phyloP scores from a whole-genome alignment of 1,140 invertebrate species.

The Drosophila nigromelanica region DNA sequence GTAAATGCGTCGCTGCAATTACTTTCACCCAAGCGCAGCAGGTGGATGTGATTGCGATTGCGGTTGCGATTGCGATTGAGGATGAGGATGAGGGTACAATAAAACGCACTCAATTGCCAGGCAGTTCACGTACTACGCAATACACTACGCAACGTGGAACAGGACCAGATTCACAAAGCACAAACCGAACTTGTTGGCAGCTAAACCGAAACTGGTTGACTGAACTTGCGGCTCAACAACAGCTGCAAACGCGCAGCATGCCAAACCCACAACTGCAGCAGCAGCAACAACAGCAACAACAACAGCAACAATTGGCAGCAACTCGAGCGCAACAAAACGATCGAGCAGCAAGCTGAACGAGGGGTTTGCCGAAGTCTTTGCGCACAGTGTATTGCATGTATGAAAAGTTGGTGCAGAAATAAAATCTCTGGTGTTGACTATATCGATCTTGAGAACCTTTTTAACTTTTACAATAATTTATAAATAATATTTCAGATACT shows the following conservation, averaged over 20 bases:
- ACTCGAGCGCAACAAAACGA: conserved; percentile 63
- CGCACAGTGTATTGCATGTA: background rate
- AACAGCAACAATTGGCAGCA: conserved; percentile 47
- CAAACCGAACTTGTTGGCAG: conserved; percentile 66
- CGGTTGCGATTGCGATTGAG: background rate
- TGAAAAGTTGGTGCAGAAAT: too few species aligned
- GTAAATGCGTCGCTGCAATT: conserved; percentile 9
- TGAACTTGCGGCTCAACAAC: conserved; percentile 55
- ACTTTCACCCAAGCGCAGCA: conserved; percentile 21
- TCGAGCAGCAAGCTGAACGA: conserved; percentile 10
- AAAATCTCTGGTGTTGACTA: too few species aligned
- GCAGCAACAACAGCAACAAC: background rate
- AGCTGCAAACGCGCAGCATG: conserved; percentile 35
- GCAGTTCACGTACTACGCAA: conserved; percentile 9
- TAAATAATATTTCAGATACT: too few species aligned
- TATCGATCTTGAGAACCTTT: too few species aligned
- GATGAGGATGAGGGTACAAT: background rate
- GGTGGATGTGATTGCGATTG: background rate
- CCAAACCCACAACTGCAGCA: conserved; percentile 26
- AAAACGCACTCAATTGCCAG: conserved; percentile 21
- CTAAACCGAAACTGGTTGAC: conserved; percentile 68
- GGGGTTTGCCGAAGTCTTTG: background rate
- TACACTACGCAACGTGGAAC: conserved; percentile 1
- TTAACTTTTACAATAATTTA: too few species aligned
- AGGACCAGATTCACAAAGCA: conserved; percentile 4